A percentile compares a stretch with the other conserved stretches of the same genome.
Evolutionary conservation across 2,888 invertebrate genomes (phyloP).

Genomic region (Ceramica pisi): DNA sequence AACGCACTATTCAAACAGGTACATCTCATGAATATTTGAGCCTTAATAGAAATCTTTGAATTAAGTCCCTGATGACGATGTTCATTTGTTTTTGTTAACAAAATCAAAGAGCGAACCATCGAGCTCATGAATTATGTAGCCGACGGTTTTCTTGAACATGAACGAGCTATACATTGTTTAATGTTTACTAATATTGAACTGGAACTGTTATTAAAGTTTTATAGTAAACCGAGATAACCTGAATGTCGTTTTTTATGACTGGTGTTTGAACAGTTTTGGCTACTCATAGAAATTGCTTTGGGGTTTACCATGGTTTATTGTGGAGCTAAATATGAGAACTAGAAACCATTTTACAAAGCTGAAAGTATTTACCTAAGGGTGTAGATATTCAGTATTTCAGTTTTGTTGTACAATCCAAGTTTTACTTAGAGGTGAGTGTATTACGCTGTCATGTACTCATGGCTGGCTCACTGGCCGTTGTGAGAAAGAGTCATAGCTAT

Average conservation of each 20-base stretch:
- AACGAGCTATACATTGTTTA: conserved; percentile 45
- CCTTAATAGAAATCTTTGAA: conserved; percentile 18
- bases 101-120: conserved; percentile 47
- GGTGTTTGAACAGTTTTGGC: background rate
- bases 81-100: conserved; percentile 65
- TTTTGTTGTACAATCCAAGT: no score
- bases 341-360: background rate
- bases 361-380: no score
- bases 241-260: conserved; percentile 30
- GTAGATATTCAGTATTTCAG: no score
- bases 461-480: no score
- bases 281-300: background rate
- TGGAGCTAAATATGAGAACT: background rate
- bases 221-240: conserved; percentile 26
- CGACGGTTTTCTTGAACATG: conserved; percentile 66
- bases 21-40: conserved; percentile 10
- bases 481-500: no score
- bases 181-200: conserved; percentile 49
- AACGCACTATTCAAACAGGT: conserved; percentile 27
- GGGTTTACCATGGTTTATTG: background rate
- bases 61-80: conserved; percentile 22
- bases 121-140: conserved; percentile 69
- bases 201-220: conserved; percentile 12
- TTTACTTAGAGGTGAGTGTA: background rate
- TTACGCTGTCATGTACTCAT: no score